Percentiles rank a stretch among this genome's conserved stretches.
Evolutionary conservation across 1,140 invertebrate species (phyloP).

Genomic region (Drosophila nebulosa): DNA sequence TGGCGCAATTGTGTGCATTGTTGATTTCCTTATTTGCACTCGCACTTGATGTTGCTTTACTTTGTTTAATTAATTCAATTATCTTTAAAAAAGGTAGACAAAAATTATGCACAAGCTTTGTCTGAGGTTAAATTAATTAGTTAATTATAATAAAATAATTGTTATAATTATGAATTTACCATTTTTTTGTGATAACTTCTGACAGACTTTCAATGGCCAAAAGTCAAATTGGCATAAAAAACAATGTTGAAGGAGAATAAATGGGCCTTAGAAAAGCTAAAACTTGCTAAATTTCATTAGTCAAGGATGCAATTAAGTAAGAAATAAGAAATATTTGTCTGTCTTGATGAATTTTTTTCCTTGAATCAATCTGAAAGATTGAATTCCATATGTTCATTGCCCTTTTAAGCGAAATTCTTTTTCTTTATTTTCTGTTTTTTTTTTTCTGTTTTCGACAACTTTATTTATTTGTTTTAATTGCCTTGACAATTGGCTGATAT

Average conservation of each 20-base stretch:
- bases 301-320: too few species aligned
- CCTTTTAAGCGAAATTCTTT: not conserved
- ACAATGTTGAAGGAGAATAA: too few species aligned
- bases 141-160: constrained; percentile 24
- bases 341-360: too few species aligned
- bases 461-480: constrained; percentile 13
- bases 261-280: too few species aligned
- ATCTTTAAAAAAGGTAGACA: not conserved
- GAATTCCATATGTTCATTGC: constrained; percentile 3
- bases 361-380: not conserved
- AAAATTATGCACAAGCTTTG: constrained; percentile 2
- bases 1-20: not conserved
- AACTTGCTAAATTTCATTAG: too few species aligned
- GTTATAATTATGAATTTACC: not conserved
- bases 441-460: not conserved
- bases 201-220: too few species aligned
- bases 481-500: constrained; percentile 1
- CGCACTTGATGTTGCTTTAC: not conserved
- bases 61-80: not conserved
- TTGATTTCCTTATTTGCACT: not conserved
- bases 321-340: too few species aligned
- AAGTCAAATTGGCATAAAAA: too few species aligned
- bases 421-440: too few species aligned
- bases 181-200: too few species aligned
- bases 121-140: constrained; percentile 23